Evolutionary conservation across 64 coral and sea anemone species (phyloP), one percentile per base, ranked within the genome.

Genomic region (Montipora sp.): DNA sequence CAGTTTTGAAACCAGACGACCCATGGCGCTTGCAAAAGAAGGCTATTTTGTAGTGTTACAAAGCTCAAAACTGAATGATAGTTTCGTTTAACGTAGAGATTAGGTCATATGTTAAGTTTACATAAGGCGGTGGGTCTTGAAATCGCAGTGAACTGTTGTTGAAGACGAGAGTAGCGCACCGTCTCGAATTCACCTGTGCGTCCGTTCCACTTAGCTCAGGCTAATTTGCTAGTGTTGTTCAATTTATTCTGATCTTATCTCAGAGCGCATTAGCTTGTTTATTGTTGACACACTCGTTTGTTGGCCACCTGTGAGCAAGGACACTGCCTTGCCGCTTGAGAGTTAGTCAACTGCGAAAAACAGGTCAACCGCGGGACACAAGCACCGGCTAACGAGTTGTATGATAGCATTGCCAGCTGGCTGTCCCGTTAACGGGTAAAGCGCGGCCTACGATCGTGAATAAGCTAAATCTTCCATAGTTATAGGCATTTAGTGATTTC

Each of bases 201-300:
- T 3, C 1, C 18, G 3, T 1, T 48, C 16, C 59, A 85, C 65
- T 85, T 51, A 50, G 71, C 82, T 63, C 46, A 85, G 48, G 82
- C 45, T 22, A 13, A 18, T 51, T n/a, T 10, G 45, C 61, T 85
- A 85, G 82, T 85, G 82, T 85, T 85, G 82, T 85, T 85, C 82
- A 85, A 85, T 85, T 85, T 71, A 85, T 85, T 85, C 82, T 85
- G 82, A 85, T 51, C 82, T 85, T 85, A 85, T 85, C 63, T 15
- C 19, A 67, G 44, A 50, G 46, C 70, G 71, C 46, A 85, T 63
- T 49, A 18, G 21, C 79, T 20, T 67, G 43, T 19, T 85, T 16
- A 70, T 71, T 85, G 82, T 85, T 85, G 61, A 85, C 46, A 85
- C 65, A 46, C 47, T 7, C 4, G 19, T 5, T 47, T 85, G 80